phyloP scores from a whole-genome alignment of 2,113 vertebrate genomes.

The Syngnathus scovelli region DNA sequence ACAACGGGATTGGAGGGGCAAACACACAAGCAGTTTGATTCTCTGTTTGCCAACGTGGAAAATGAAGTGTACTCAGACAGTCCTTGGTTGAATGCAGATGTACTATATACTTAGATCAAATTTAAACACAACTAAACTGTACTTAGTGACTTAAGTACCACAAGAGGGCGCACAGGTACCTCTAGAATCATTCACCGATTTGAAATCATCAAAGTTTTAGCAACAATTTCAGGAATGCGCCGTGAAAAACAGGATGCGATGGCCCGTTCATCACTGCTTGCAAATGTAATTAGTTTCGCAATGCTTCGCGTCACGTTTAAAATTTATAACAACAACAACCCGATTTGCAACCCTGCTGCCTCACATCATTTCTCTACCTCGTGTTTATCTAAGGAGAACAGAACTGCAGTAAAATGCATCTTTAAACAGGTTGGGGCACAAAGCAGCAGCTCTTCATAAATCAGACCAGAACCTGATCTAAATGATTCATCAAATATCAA shows the following conservation, averaged over 20 bases:
- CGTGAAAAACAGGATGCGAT: not conserved
- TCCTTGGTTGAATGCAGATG: too few relatives aligned
- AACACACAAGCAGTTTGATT: conserved; percentile 20
- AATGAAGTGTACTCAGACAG: too few relatives aligned
- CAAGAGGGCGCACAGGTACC: too few relatives aligned
- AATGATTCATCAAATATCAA: too few relatives aligned
- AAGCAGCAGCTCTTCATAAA: conserved; percentile 22
- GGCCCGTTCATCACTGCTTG: too few relatives aligned
- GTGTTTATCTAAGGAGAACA: conserved; percentile 8
- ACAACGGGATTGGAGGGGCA: conserved; percentile 8
- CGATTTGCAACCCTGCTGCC: not conserved
- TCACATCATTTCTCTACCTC: not conserved
- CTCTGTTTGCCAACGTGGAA: not conserved
- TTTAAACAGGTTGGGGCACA: conserved; percentile 23
- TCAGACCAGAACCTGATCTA: not conserved
- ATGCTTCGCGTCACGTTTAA: not conserved
- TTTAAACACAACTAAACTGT: too few relatives aligned
- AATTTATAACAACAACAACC: conserved; percentile 1
- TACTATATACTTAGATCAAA: too few relatives aligned
- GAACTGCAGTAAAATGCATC: conserved; percentile 18
- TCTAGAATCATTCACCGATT: too few relatives aligned
- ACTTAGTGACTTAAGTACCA: too few relatives aligned
- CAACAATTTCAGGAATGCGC: not conserved
- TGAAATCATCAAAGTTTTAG: too few relatives aligned
- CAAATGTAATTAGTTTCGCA: not conserved